Evolutionary conservation across 2,888 invertebrate species (phyloP).

Genomic region (Drosophila picticornis): DNA sequence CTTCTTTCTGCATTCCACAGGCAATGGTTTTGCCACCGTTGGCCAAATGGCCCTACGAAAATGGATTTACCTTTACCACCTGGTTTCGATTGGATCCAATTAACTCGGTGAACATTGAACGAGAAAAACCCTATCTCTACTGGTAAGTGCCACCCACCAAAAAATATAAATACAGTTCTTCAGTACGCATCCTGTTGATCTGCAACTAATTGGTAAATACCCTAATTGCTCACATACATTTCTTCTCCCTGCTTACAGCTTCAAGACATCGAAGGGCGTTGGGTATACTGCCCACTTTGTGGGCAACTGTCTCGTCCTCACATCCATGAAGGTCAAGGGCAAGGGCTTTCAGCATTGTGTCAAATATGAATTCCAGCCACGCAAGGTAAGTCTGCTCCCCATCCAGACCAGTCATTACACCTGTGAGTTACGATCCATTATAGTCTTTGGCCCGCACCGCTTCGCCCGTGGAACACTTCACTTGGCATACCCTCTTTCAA

Average conservation of each 20-base stretch:
- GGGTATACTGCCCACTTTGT: slow-evolving; percentile 99
- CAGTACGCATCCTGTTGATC: not conserved
- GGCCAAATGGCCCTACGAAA: slow-evolving; percentile 99
- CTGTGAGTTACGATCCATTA: slow-evolving; percentile 37
- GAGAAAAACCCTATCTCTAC: slow-evolving; percentile 99
- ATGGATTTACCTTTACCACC: slow-evolving; percentile 99
- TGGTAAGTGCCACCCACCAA: slow-evolving; percentile 88
- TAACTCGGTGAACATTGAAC: slow-evolving; percentile 99
- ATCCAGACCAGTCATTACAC: slow-evolving; percentile 17
- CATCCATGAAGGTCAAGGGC: slow-evolving; percentile 99
- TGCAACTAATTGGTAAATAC: slow-evolving; percentile 34
- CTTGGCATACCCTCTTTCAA: slow-evolving; percentile 19
- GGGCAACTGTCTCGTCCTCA: slow-evolving; percentile 98
- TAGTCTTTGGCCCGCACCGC: not conserved
- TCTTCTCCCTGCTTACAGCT: slow-evolving; percentile 88
- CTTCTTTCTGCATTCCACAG: slow-evolving; percentile 86
- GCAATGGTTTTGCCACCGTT: slow-evolving; percentile 98
- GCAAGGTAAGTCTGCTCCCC: slow-evolving; percentile 89
- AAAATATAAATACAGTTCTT: not conserved
- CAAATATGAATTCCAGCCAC: slow-evolving; percentile 99
- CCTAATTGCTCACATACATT: slow-evolving; percentile 28
- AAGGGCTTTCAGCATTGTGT: slow-evolving; percentile 99
- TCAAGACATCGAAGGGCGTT: slow-evolving; percentile 99
- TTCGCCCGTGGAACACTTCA: not conserved
- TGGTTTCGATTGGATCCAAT: slow-evolving; percentile 99